Evolutionary conservation across 2,888 invertebrate genomes (phyloP).

Genomic region (Pandemis corylana): DNA sequence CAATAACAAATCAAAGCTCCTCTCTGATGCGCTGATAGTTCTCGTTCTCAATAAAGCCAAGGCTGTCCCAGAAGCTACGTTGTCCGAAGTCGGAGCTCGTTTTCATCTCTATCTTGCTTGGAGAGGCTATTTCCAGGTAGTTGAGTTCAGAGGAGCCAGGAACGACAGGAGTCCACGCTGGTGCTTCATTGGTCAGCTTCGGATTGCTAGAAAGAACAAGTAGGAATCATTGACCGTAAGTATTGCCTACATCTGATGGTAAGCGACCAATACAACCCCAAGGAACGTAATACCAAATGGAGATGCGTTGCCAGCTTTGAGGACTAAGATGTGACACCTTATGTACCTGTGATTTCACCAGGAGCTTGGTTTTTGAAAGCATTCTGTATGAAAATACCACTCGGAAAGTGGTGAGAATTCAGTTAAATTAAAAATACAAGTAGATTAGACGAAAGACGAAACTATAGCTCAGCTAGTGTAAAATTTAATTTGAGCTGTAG

Average conservation of each 20-base stretch:
- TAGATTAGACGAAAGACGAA: too few species aligned
- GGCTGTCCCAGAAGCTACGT: constrained; percentile 85
- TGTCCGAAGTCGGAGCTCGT: constrained; percentile 81
- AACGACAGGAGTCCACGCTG: constrained; percentile 79
- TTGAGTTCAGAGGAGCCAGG: constrained; percentile 71
- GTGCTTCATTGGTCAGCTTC: constrained; percentile 56
- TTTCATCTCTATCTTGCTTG: constrained; percentile 74
- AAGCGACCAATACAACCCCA: not conserved
- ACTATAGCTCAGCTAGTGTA: too few species aligned
- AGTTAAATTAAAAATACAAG: too few species aligned
- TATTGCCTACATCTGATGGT: not conserved
- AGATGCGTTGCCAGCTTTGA: too few species aligned
- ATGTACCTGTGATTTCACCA: too few species aligned
- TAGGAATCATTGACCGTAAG: not conserved
- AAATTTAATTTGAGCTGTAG: too few species aligned
- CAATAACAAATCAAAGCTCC: constrained; percentile 65
- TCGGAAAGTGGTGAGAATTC: too few species aligned
- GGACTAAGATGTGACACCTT: too few species aligned
- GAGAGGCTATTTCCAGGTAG: constrained; percentile 82
- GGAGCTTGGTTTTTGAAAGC: too few species aligned
- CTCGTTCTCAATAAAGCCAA: constrained; percentile 86
- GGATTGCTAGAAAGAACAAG: constrained; percentile 68
- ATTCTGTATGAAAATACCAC: too few species aligned
- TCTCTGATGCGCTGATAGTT: constrained; percentile 67
- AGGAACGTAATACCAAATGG: too few species aligned